Conservation (phyloP, 2,797 vertebrate genomes). For the Myotis pilosus region DNA sequence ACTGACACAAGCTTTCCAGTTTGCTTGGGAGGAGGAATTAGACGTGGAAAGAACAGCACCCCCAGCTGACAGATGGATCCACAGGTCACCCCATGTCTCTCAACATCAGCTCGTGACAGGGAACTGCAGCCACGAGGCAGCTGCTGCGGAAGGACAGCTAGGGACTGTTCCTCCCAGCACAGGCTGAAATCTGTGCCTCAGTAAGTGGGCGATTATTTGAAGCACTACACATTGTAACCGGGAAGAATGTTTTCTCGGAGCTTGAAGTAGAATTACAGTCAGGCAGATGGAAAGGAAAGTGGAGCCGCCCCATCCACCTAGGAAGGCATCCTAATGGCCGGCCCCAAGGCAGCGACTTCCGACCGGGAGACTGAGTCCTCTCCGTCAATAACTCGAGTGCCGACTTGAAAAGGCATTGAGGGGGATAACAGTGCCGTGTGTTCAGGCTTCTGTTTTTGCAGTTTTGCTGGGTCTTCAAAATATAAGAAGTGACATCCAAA, state of each 20-base stretch:
- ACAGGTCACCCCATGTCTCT: conserved; percentile 64
- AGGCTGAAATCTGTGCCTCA: conserved; percentile 82
- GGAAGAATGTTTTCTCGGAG: conserved; percentile 76
- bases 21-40: conserved; percentile 66
- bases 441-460: conserved; percentile 38
- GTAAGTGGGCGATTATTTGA: conserved; percentile 76
- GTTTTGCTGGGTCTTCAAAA: conserved; percentile 71
- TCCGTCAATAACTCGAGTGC: conserved; percentile 76
- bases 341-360: conserved; percentile 61
- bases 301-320: not conserved
- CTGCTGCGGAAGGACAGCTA: conserved; percentile 88
- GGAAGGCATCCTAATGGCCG: conserved; percentile 37
- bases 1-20: conserved; percentile 47
- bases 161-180: conserved; percentile 85
- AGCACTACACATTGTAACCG: conserved; percentile 83
- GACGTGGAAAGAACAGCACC: conserved; percentile 79
- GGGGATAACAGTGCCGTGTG: conserved; percentile 45
- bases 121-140: conserved; percentile 81
- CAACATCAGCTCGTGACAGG: conserved; percentile 70
- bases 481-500: conserved; percentile 80
- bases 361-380: conserved; percentile 38
- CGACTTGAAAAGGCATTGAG: conserved; percentile 78
- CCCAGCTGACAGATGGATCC: conserved; percentile 87
- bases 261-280: not conserved
- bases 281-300: conserved; percentile 45